phyloP scores from a whole-genome alignment of 2,797 vertebrate species.

The Luscinia megarhynchos region DNA sequence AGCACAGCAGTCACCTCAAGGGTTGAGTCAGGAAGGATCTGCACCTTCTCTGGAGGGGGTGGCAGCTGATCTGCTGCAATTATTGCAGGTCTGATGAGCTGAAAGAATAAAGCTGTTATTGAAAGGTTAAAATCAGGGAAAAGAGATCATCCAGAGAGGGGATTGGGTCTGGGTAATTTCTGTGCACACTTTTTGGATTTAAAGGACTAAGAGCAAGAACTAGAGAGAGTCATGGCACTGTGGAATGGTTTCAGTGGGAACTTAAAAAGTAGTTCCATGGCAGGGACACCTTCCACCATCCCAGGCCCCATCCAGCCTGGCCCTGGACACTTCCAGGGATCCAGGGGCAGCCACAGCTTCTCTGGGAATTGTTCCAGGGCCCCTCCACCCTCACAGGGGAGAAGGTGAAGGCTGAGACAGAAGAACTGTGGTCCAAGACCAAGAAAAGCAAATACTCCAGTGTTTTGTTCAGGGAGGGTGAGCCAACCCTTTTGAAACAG shows the following conservation, averaged over 20 bases:
- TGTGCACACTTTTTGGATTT: background rate
- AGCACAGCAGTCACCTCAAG: background rate
- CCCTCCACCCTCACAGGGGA: background rate
- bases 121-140: background rate
- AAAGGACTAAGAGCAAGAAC: no score
- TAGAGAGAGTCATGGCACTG: background rate
- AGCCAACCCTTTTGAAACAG: background rate
- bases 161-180: background rate
- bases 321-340: background rate
- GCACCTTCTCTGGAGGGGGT: background rate
- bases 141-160: background rate
- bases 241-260: background rate
- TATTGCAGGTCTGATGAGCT: background rate
- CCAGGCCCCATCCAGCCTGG: fast-evolving
- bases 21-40: background rate
- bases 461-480: background rate
- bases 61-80: background rate
- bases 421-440: background rate
- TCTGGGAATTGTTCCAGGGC: background rate
- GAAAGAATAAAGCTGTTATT: background rate
- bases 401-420: background rate
- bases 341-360: background rate
- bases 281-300: background rate
- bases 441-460: background rate
- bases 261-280: background rate